Evolutionary conservation across 2,888 invertebrate genomes (phyloP), one percentile per base, ranked within the genome.

Genomic region (Philopedon plagiatum): DNA sequence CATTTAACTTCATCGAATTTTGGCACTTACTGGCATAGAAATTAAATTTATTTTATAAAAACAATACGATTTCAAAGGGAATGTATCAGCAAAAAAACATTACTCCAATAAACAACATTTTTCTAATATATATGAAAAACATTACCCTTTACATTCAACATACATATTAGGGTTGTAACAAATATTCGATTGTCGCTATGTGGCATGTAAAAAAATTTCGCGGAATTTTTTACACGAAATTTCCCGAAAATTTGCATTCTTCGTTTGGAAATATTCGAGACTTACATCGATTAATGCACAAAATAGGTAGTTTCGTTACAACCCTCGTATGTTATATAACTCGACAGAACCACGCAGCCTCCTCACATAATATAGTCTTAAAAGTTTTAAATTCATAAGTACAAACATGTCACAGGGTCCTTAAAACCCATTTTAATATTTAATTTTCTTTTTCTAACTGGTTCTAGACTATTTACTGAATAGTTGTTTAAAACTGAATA

Each of bases 11-110:
- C 15, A 1, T 29, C 1, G 2, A 54, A 32, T 54, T 58, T 58
- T 58, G 58, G 58, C 58, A 58, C 58, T 58, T 58, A 29, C 26
- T 58, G 41, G 58, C 39, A 56, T 56, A 56, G 1, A 18, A 13
- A 9, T 15, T 54, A n/a, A 37, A 37, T 39, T 58, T 41, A 23
- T 54, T 29, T 15, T 54, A 54, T 41, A 13, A 18, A 21, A 57
- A 57, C n/a, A 37, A 8, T 37, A 23, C 5, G n/a, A 5, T 58
- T n/a, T n/a, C 39, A 39, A 21, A 37, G 13, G 58, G 41, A 15
- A 41, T 58, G 26, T 58, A 39, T 8, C 9, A 29, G 13, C 15
- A 29, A 32, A n/a, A 18, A 5, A 29, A 44, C 15, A 13, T 5
- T 54, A 5, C 32, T 7, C 29, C 19, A 32, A 18, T 21, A 19